Evolutionary conservation across 2,888 invertebrate species (phyloP).

Genomic region (Amorpha juglandis): DNA sequence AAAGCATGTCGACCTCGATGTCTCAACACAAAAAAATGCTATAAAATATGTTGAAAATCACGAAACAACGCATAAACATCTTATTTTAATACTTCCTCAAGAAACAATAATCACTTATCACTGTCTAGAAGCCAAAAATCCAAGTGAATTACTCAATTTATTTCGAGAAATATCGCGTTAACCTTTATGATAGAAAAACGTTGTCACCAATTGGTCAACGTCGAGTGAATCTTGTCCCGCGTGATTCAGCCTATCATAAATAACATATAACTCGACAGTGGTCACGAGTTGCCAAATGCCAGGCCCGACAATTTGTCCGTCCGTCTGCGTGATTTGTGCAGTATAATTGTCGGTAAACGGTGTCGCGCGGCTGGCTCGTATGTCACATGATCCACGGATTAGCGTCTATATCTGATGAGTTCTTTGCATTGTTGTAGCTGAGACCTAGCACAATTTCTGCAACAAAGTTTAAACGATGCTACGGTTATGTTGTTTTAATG

Average conservation of each 20-base stretch:
- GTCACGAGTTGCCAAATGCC: slow-evolving; percentile 35
- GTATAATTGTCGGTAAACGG: slow-evolving; percentile 29
- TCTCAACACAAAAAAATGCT: neutral
- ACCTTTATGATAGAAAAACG: slow-evolving; percentile 8
- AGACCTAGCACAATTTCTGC: neutral
- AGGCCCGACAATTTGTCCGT: slow-evolving; percentile 40
- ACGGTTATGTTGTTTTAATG: too few species aligned
- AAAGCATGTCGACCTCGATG: slow-evolving; percentile 2
- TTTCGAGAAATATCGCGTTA: neutral
- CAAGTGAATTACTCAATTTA: slow-evolving; percentile 6
- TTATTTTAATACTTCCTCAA: slow-evolving; percentile 13
- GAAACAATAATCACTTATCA: slow-evolving; percentile 17
- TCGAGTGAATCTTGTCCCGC: neutral
- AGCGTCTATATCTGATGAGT: slow-evolving; percentile 27
- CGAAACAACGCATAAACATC: slow-evolving; percentile 2
- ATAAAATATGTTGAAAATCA: neutral
- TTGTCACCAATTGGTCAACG: slow-evolving; percentile 7
- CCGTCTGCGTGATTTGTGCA: slow-evolving; percentile 39
- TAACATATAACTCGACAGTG: slow-evolving; percentile 32
- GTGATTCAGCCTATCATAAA: slow-evolving; percentile 36
- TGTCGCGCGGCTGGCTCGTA: slow-evolving; percentile 32
- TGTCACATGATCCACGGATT: slow-evolving; percentile 28
- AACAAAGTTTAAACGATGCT: too few species aligned
- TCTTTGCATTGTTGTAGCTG: slow-evolving; percentile 4
- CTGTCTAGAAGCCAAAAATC: neutral